Base-by-base conservation (phyloP, 37 sponge, comb jelly and placozoan genomes). In the Aphrocallistes beatrix region DNA sequence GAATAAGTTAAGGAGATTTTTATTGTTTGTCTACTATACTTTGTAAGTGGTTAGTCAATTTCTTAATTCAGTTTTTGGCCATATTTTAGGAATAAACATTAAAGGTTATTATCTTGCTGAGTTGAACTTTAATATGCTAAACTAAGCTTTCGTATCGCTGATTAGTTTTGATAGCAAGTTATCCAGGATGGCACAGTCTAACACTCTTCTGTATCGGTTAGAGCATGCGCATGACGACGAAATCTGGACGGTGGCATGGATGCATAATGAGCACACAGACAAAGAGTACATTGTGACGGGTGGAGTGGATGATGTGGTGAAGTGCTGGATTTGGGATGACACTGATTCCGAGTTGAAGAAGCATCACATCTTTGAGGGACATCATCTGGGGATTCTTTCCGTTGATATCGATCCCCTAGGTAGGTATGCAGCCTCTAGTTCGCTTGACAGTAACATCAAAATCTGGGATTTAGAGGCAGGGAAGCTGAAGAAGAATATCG, bases 371-470 rank as follows among this genome's bases (percentile, higher is more conserved):
- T 89, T 93, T 89, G 94, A 98, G 39, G 99, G 96, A 21, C 99
- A 98, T 84, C 93, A 95, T 84, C 88, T 98, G 36, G 99, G 99
- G 81, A 90, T 98, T n/a, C 88, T 98, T 13, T 98, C 99, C 9
- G 99, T 98, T 37, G 92, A 90, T 47, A 93, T 91, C 21, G 89
- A 94, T 49, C 88, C 88, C 17, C 69, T 60, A 13, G 98, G 95
- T 37, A 86, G 75, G 75, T 60, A 60, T 23, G 94, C 91, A n/a
- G 99, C 93, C 19, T 90, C 91, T 82, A 95, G 96, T 92, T 91
- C 93, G n/a, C 81, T 98, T 38, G 99, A 98, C 87, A 91, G 94
- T 0, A 86, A 86, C 82, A 92, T 98, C 82, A 87, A 86, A 83
- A 37, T 95, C 30, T 98, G 99, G 99, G 96, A 93, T 39, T 50